Base-by-base conservation (phyloP, 2,888 invertebrate species). In the Tanytarsus gracilentus region DNA sequence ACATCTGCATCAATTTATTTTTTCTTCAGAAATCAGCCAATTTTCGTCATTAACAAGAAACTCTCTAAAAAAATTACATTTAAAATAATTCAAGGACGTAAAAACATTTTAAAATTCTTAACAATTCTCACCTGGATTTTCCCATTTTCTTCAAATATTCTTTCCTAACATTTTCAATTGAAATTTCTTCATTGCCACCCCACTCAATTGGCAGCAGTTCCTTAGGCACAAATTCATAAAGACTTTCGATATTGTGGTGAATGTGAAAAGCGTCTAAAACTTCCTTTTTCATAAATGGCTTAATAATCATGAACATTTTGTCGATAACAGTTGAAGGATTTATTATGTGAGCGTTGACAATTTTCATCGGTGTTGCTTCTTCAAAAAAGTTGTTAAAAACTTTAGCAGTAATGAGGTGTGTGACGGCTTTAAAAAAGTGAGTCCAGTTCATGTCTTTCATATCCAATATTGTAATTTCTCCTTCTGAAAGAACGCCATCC, bases 271-370 rank as follows among this genome's bases (percentile, higher is more conserved):
- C 14, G 2, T 55, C 55, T 2, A 39, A 3, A 4, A 55, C 1
- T 55, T 55, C 55, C 9, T 55, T 39, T 9, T 39, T 55, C 8
- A 55, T 14, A 27, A 55, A 16, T 18, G 55, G 55, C 4, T n/a
- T 16, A 1, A 55, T 2, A 1, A 55, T n/a, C 9, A 26, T 11
- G 14, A 55, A 39, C 7, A 55, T 26, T 26, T 30, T 25, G 16
- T 55, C 40, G 7, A 55, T 11, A 25, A 40, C 16, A 9, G 25
- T 9, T 2, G 55, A 55, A 1, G 26, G n/a, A 33, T 40, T 55
- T 2, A 55, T 2, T 6, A 55, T 1, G 16, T 55, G 26, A 7
- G 27, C 6, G 16, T 36, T 25, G 7, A 8, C 21, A 11, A 39
- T 55, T 18, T 14, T 25, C 7, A 55, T 16, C 18, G 55, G 55